Base-by-base conservation (phyloP, 2,113 vertebrate species). In the Hystrix brachyura region DNA sequence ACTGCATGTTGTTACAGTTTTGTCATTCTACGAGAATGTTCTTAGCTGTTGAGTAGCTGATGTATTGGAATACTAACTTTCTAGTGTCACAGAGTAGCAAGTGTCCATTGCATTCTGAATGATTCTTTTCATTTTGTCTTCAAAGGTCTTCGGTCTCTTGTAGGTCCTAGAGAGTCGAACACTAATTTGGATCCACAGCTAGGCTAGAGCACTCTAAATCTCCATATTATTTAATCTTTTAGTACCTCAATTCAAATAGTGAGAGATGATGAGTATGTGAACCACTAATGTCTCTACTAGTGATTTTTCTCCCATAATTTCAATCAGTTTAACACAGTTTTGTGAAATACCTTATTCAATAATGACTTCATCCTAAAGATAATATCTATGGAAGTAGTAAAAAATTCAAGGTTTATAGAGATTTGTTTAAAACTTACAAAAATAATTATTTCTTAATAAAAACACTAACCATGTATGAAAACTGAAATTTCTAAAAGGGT, bases 371-470 rank as follows among this genome's bases (percentile, higher is more conserved):
- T 87, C 90, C 95, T 94, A 87, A 97, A 97, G 87, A 96, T 23
- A 53, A 85, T 88, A 62, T 76, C 93, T 97, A 87, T 79, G 85
- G 74, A 83, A 94, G 81, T 59, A 2, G 21, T 48, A 94, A 57
- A 97, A 96, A 96, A 98, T 94, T 83, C 91, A 78, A 96, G 92
- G 80, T 97, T 96, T 94, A 19, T 3, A 12, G 55, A 97, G 55
- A 95, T 93, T 95, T 81, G 0, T 84, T 98, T 87, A 94, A 97
- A 85, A 64, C 46, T 79, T 79, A 94, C 92, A 95, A 80, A 95
- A 98, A 98, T 96, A 97, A 98, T 97, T 97, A 85, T 92, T 92
- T 89, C 96, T 87, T 96, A 76, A 55, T 98, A 95, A 94, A 97
- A 97, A 94, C 92, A 64, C 34, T 7, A 13, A 79, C 85, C 48